Evolutionary conservation across 2,888 invertebrate genomes (phyloP).

Genomic region (Lysandra bellargus): DNA sequence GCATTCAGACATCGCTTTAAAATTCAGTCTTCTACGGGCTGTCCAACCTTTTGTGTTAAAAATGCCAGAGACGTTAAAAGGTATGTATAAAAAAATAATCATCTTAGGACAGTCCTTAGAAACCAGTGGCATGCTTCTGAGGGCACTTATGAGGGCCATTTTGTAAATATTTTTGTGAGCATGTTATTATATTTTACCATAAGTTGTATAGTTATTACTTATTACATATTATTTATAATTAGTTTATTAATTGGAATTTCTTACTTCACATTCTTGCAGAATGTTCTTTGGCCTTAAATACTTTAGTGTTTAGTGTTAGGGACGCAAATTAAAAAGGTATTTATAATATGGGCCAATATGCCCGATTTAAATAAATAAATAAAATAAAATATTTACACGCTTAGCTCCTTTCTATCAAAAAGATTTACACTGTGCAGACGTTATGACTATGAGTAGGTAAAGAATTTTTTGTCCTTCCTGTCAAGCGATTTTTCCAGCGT

Average conservation of each 20-base stretch:
- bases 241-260: too few relatives aligned
- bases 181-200: background rate
- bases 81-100: background rate
- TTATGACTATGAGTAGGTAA: too few relatives aligned
- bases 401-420: background rate
- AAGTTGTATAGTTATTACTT: background rate
- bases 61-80: background rate
- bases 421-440: too few relatives aligned
- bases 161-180: background rate
- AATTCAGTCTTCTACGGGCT: constrained; percentile 9
- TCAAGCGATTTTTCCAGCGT: too few relatives aligned
- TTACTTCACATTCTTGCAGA: too few relatives aligned
- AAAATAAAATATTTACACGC: too few relatives aligned
- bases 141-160: background rate
- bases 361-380: too few relatives aligned
- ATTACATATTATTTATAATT: background rate
- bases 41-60: constrained; percentile 2
- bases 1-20: constrained; percentile 13
- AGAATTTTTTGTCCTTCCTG: too few relatives aligned
- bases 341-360: too few relatives aligned
- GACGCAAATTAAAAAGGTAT: too few relatives aligned
- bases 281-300: too few relatives aligned
- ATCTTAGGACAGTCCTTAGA: background rate
- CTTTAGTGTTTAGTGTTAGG: too few relatives aligned
- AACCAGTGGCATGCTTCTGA: background rate